Evolutionary conservation across 2,888 invertebrate species (phyloP), one percentile per base, ranked within the genome.

Genomic region (Hofmannophila pseudospretella): DNA sequence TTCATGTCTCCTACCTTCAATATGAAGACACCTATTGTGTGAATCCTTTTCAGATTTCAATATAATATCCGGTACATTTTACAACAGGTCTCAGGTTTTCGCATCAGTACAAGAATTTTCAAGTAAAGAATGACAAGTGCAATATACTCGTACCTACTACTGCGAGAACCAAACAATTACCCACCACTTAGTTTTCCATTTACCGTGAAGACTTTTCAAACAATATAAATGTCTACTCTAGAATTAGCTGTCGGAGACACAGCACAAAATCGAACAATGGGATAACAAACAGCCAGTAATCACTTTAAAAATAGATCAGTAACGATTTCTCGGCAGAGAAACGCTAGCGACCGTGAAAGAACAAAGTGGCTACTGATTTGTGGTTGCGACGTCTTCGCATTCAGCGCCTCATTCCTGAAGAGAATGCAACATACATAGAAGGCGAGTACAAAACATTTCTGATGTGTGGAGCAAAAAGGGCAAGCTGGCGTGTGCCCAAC

Each of bases 321-420:
- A 67, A 51, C 58, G 61, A 62, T 68, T 70, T 65, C 70, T 64
- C 58, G 53, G 57, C 52, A 58, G 58, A 64, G 67, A 67, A 64
- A 56, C 58, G 65, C 58, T 59, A 46, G 60, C 63, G 72, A 60
- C 73, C 69, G 64, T 74, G 74, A 74, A 74, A 73, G 72, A 75
- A 72, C 74, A 80, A 82, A 84, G 77, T 76, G 72, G 65, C 61
- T 62, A 60, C 75, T 82, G 85, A 84, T 84, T 84, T 82, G 82
- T 82, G 72, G 69, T 65, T 58, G 66, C 49, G 58, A 47, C 54
- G 45, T 57, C 31, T 19, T 61, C 63, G 67, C 64, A 65, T 68
- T 67, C 67, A 67, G 58, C 61, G 63, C 67, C 69, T 68, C 71
- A 72, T 77, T 75, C 73, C 67, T 67, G 61, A 58, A 67, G 64